A percentile compares a stretch with the other conserved stretches of the same genome.
phyloP scores from a whole-genome alignment of 2,888 invertebrate species.

The Cloeon dipterum region DNA sequence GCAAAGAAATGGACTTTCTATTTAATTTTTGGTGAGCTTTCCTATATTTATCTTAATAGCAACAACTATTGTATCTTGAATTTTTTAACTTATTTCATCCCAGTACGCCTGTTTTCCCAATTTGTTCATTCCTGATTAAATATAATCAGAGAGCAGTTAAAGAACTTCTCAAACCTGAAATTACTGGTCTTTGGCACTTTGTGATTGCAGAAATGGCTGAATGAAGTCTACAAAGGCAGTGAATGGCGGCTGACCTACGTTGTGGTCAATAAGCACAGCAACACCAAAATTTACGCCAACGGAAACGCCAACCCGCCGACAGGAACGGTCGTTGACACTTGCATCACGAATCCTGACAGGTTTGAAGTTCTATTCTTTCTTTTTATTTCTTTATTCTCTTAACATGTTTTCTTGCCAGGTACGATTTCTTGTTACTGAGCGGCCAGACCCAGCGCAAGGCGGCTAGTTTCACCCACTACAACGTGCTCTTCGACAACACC shows the following conservation, averaged over 20 bases:
- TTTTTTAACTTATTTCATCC: no score
- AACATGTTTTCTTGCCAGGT: no score
- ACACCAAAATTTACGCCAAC: constrained; percentile 39
- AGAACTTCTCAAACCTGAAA: no score
- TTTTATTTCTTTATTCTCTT: background rate
- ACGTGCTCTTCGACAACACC: constrained; percentile 52
- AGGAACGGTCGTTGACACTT: constrained; percentile 71
- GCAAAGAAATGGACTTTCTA: no score
- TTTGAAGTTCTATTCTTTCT: constrained; percentile 12
- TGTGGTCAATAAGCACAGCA: constrained; percentile 76
- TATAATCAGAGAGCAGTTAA: no score
- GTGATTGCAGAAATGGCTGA: background rate
- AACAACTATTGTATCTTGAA: no score
- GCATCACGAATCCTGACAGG: constrained; percentile 48
- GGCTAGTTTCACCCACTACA: constrained; percentile 51
- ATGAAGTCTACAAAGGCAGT: constrained; percentile 22
- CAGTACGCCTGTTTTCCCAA: no score
- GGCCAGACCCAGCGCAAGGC: constrained; percentile 78
- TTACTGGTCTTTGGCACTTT: no score
- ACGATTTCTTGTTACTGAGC: constrained; percentile 76
- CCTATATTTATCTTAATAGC: no score
- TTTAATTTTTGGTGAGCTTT: no score
- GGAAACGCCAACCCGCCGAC: constrained; percentile 47
- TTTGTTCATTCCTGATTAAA: no score
- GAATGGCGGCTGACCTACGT: constrained; percentile 41